Conservation (phyloP, 2,113 vertebrate species). For the Sprattus sprattus region DNA sequence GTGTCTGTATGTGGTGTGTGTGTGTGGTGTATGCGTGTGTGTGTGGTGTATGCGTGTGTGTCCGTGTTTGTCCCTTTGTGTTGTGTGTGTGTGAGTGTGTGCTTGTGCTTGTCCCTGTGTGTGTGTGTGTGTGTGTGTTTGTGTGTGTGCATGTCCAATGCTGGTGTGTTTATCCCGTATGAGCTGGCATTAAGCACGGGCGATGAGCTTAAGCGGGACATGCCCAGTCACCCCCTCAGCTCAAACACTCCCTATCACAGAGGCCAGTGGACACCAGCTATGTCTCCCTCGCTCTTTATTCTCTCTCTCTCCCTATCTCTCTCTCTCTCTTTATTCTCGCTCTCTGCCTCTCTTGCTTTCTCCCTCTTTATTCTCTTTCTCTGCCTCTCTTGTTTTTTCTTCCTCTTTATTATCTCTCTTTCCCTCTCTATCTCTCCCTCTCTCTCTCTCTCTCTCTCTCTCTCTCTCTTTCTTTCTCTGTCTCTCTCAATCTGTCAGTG, state of each 20-base stretch:
- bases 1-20: not conserved
- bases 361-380: no score
- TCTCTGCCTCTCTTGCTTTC: not conserved
- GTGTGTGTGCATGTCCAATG: not conserved
- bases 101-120: not conserved
- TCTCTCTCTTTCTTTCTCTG: no score
- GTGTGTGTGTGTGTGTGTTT: not conserved
- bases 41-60: not conserved
- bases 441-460: no score
- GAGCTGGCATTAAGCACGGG: not conserved
- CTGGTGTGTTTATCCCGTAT: not conserved
- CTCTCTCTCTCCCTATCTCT: not conserved
- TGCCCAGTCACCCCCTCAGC: constrained; percentile 31
- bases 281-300: not conserved
- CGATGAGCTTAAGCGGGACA: constrained; percentile 2
- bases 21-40: not conserved
- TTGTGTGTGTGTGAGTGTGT: not conserved
- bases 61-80: not conserved
- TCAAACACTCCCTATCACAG: constrained; percentile 35
- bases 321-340: not conserved
- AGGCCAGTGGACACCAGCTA: constrained; percentile 23
- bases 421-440: no score
- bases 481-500: no score
- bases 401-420: no score
- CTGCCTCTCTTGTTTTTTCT: no score